Evolutionary conservation across 2,113 vertebrate species (phyloP), one percentile per base, ranked within the genome.

Genomic region (Nymphicus hollandicus): DNA sequence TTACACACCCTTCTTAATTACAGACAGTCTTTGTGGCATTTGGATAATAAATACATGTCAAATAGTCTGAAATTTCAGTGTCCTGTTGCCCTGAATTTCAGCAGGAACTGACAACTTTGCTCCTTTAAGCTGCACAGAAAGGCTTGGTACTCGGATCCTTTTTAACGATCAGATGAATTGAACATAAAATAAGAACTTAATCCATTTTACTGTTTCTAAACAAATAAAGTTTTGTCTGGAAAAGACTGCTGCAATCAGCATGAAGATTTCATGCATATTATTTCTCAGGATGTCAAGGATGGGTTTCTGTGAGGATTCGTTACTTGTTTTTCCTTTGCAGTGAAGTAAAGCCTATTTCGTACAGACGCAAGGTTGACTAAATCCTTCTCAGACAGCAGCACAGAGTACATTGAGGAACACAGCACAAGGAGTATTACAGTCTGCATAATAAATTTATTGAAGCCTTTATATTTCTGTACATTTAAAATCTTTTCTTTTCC

Each of bases 401-500:
- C 56, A 84, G 79, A 95, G 86, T n/a, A 86, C 22, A 93, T 20
- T 18, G 55, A 88, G 94, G 49, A 77, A 73, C 9, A 71, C 61
- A 91, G 61, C 69, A 37, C 73, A 89, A 74, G 46, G 13, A 77
- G 83, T 15, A 95, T 95, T 84, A 97, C 83, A 88, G 72, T 37
- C 88, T 81, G 90, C 88, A 88, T 91, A 91, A 86, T 46, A 84
- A 92, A 94, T 82, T 76, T 88, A 92, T 77, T 50, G 61, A 96
- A 60, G 46, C 53, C 83, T 96, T 95, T 95, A 29, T 93, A 95
- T 96, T 96, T 88, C 89, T 71, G 84, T 69, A 82, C 87, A 70
- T 95, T 93, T 96, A 47, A 88, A 97, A 96, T 73, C 66, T 95
- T 94, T 97, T 96, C 28, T 96, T 97, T 89, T 86, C 24, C 56